phyloP scores from a whole-genome alignment of 2,113 vertebrate genomes.

The Thermophis baileyi region DNA sequence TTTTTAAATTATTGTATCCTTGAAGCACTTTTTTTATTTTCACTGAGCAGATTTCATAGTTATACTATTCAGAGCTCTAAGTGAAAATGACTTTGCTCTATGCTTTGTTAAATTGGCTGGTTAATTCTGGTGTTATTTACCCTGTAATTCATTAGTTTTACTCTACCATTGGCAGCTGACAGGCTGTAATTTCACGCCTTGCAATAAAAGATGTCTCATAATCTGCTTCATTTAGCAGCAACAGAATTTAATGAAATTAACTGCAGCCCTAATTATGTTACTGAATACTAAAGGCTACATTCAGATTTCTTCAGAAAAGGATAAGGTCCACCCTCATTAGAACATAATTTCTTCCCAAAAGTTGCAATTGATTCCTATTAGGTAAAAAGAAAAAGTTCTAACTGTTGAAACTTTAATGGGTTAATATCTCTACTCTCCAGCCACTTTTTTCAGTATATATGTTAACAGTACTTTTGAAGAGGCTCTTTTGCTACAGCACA shows the following conservation, averaged over 20 bases:
- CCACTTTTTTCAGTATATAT: background rate
- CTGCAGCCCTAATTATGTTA: conserved; percentile 98
- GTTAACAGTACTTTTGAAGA: conserved; percentile 15
- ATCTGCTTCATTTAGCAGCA: conserved; percentile 99
- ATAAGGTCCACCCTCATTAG: conserved; percentile 82
- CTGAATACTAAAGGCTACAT: conserved; percentile 98
- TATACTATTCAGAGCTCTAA: conserved; percentile 58
- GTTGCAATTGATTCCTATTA: conserved; percentile 73
- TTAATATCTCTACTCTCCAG: conserved; percentile 64
- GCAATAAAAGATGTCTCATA: conserved; percentile 99
- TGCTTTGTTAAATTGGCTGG: conserved; percentile 89
- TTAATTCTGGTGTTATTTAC: conserved; percentile 99
- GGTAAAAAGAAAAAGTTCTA: conserved; percentile 56
- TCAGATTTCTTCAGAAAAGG: conserved; percentile 88
- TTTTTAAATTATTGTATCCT: background rate
- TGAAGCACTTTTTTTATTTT: conserved; percentile 11
- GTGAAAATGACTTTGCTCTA: conserved; percentile 80
- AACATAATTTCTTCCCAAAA: conserved; percentile 83
- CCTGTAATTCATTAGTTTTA: conserved; percentile 98
- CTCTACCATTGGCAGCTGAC: conserved; percentile 93
- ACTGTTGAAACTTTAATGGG: conserved; percentile 68
- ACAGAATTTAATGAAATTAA: conserved; percentile 99
- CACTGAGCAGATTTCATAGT: conserved; percentile 37
- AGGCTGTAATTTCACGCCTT: conserved; percentile 99
- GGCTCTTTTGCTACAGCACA: background rate